Percentiles rank a stretch among this genome's conserved stretches.
These are phyloP conservation scores for Acleris emargana DNA, from an alignment of 2,888 invertebrate species.

Conservation along the genomic window DNA sequence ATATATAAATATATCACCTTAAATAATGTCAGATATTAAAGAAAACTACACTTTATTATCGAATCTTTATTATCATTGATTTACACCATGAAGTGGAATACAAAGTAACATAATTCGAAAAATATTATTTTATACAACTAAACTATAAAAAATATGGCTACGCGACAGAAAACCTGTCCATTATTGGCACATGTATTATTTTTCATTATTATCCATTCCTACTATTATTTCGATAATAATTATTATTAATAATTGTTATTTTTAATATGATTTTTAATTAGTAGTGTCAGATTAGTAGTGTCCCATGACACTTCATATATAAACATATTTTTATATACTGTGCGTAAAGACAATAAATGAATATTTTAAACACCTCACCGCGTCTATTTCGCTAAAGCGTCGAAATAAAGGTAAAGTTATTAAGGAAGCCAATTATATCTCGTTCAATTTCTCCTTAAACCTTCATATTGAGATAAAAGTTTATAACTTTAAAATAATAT, in stretches of 20 bases:
- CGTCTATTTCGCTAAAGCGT: slow-evolving; percentile 63
- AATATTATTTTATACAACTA: slow-evolving; percentile 69
- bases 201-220: slow-evolving; percentile 50
- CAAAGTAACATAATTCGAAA: slow-evolving; percentile 71
- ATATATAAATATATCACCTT: no score
- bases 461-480: slow-evolving; percentile 14
- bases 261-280: slow-evolving; percentile 36
- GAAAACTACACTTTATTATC: slow-evolving; percentile 58
- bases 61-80: slow-evolving; percentile 78
- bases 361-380: slow-evolving; percentile 53
- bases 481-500: slow-evolving; percentile 25
- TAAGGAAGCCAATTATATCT: slow-evolving; percentile 44
- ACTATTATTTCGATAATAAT: slow-evolving; percentile 36
- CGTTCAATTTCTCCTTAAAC: slow-evolving; percentile 41
- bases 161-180: slow-evolving; percentile 61
- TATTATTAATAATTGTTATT: slow-evolving; percentile 34
- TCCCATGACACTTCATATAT: slow-evolving; percentile 78
- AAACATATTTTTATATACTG: slow-evolving; percentile 74
- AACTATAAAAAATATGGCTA: slow-evolving; percentile 79
- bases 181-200: slow-evolving; percentile 79
- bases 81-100: slow-evolving; percentile 71
- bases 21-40: slow-evolving; percentile 4
- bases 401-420: slow-evolving; percentile 74
- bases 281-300: slow-evolving; percentile 53
- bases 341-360: slow-evolving; percentile 63